Percentiles rank a stretch among this genome's conserved stretches.
phyloP scores from a whole-genome alignment of 2,797 vertebrate species.

The Pseudotriccus pelzelni region DNA sequence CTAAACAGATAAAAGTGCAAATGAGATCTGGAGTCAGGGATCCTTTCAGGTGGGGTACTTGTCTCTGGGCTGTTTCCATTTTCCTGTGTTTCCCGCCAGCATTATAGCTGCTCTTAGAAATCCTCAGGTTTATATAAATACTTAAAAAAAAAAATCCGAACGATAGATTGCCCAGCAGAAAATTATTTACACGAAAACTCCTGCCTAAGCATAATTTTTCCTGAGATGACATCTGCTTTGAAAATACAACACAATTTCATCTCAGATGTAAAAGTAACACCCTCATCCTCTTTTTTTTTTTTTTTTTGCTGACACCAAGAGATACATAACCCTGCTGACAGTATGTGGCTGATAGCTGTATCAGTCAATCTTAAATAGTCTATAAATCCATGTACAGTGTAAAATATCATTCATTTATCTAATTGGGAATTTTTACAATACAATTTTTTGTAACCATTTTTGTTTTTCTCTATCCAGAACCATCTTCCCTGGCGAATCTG shows the following conservation, averaged over 20 bases:
- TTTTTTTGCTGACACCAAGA: slow-evolving; percentile 66
- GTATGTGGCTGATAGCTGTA: slow-evolving; percentile 14
- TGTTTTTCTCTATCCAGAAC: slow-evolving; percentile 32
- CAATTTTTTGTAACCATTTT: slow-evolving; percentile 61
- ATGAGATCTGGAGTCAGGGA: background rate
- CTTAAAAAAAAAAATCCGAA: background rate
- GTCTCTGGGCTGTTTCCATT: background rate
- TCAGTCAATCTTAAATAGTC: slow-evolving; percentile 54
- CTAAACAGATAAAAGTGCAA: background rate
- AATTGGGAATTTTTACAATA: slow-evolving; percentile 60
- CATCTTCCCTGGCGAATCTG: background rate
- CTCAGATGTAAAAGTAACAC: slow-evolving; percentile 67
- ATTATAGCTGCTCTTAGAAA: background rate
- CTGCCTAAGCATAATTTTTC: slow-evolving; percentile 75
- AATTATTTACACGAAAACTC: slow-evolving; percentile 75
- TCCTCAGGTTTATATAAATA: background rate
- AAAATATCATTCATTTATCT: slow-evolving; percentile 64
- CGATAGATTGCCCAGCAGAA: slow-evolving; percentile 68
- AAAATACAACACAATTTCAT: slow-evolving; percentile 73
- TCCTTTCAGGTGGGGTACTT: background rate
- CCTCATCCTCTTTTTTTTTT: background rate
- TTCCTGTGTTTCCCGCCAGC: background rate
- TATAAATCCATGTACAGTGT: slow-evolving; percentile 56
- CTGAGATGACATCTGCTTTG: slow-evolving; percentile 70
- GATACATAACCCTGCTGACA: slow-evolving; percentile 65